Evolutionary conservation across 2,888 invertebrate genomes (phyloP).

Genomic region (Globia sparganii): DNA sequence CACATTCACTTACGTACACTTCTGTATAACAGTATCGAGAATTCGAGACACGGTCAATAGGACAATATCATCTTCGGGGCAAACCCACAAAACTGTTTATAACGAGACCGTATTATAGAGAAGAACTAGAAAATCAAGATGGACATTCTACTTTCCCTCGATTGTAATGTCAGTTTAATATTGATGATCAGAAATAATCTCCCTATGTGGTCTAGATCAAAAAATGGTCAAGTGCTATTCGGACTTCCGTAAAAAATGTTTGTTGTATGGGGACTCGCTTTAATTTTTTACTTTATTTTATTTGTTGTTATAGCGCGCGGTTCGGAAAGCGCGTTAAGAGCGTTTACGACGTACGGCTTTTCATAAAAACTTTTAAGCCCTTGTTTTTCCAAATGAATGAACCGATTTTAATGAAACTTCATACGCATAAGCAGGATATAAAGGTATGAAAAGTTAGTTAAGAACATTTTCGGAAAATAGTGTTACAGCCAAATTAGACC

Average conservation of each 20-base stretch:
- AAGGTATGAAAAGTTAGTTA: too few species aligned
- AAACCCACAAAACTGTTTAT: constrained; percentile 16
- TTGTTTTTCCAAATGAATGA: too few species aligned
- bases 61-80: constrained; percentile 1
- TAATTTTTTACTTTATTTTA: neutral
- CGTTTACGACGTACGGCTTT: too few species aligned
- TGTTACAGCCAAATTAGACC: too few species aligned
- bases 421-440: too few species aligned
- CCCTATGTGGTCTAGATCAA: neutral
- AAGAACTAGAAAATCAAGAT: neutral
- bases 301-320: neutral
- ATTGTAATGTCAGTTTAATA: neutral
- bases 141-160: constrained; percentile 14
- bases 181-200: neutral
- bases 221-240: neutral
- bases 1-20: constrained; percentile 39
- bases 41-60: constrained; percentile 51
- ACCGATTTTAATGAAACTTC: too few species aligned
- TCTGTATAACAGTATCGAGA: constrained; percentile 50
- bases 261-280: too few species aligned
- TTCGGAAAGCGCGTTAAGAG: too few species aligned
- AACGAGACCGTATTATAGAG: neutral
- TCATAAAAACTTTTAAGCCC: too few species aligned
- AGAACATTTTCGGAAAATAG: too few species aligned
- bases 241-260: neutral